These are phyloP conservation scores for Procambarus clarkii DNA, from an alignment of 1,140 invertebrate species.

Conservation along the genomic window DNA sequence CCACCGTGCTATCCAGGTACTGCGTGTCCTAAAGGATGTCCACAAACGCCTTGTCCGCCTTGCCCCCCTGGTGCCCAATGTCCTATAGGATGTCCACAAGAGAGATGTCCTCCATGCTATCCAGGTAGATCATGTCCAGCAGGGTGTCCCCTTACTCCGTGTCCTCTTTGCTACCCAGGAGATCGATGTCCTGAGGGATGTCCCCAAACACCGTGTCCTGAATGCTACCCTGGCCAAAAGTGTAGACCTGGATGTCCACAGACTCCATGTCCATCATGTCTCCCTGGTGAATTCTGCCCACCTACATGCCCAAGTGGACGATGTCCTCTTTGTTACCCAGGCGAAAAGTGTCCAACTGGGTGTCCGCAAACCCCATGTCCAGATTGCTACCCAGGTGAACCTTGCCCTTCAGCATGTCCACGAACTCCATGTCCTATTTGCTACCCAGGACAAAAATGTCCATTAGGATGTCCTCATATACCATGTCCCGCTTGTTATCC, in stretches of 20 bases:
- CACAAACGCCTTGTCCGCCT: neutral
- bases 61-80: slow-evolving; percentile 20
- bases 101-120: slow-evolving; percentile 22
- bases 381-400: slow-evolving; percentile 16
- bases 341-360: neutral
- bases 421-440: slow-evolving; percentile 28
- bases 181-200: slow-evolving; percentile 17
- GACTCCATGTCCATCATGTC: slow-evolving; percentile 26
- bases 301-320: neutral
- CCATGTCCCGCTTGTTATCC: slow-evolving; percentile 36
- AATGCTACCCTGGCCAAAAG: slow-evolving; percentile 7
- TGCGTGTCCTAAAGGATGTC: slow-evolving; percentile 25
- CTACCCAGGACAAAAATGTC: slow-evolving; percentile 27
- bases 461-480: slow-evolving; percentile 14
- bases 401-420: slow-evolving; percentile 22
- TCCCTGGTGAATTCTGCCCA: slow-evolving; percentile 25
- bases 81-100: slow-evolving; percentile 10
- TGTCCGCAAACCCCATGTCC: slow-evolving; percentile 38
- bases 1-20: slow-evolving; percentile 21
- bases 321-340: slow-evolving; percentile 44
- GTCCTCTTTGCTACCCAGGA: slow-evolving; percentile 34
- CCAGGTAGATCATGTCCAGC: slow-evolving; percentile 1
- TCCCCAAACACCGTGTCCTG: slow-evolving; percentile 21
- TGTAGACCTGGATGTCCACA: slow-evolving; percentile 21
- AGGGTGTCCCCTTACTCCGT: neutral